Conservation (phyloP, 2,113 vertebrate species). For the Dryoscopus gambensis region DNA sequence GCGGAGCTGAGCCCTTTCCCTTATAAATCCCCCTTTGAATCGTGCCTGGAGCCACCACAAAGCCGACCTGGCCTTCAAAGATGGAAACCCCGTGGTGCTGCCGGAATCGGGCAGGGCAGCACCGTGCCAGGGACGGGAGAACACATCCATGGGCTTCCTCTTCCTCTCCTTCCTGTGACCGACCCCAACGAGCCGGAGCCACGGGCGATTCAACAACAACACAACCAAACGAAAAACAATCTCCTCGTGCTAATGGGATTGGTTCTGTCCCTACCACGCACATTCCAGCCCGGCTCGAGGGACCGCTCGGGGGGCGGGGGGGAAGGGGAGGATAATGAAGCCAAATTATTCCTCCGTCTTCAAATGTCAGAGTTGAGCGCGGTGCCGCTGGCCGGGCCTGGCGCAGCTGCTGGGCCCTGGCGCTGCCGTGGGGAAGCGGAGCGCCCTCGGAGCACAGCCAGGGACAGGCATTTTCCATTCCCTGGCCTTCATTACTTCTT, state of each 20-base stretch:
- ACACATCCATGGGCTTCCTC: background rate
- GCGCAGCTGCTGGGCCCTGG: constrained; percentile 27
- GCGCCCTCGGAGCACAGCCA: background rate
- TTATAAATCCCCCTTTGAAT: background rate
- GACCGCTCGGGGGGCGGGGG: background rate
- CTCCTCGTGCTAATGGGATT: constrained; percentile 61
- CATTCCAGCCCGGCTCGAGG: constrained; percentile 62
- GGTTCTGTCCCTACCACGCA: constrained; percentile 64
- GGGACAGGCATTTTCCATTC: constrained; percentile 1
- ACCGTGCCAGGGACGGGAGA: fast-evolving
- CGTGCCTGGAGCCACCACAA: fast-evolving
- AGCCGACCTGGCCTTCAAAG: background rate
- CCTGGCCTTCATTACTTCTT: background rate
- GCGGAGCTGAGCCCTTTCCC: background rate
- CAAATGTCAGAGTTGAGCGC: constrained; percentile 26
- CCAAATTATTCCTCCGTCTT: constrained; percentile 4
- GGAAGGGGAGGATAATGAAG: background rate
- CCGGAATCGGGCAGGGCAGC: background rate
- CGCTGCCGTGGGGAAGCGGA: background rate
- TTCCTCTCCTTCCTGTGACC: background rate
- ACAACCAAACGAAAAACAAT: constrained; percentile 51
- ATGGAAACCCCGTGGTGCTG: background rate
- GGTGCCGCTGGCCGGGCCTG: constrained; percentile 6
- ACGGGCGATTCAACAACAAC: background rate
- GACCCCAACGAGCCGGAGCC: background rate